A percentile compares a stretch with the other conserved stretches of the same genome.
phyloP scores from a whole-genome alignment of 2,888 invertebrate genomes.

The Eupithecia subfuscata region DNA sequence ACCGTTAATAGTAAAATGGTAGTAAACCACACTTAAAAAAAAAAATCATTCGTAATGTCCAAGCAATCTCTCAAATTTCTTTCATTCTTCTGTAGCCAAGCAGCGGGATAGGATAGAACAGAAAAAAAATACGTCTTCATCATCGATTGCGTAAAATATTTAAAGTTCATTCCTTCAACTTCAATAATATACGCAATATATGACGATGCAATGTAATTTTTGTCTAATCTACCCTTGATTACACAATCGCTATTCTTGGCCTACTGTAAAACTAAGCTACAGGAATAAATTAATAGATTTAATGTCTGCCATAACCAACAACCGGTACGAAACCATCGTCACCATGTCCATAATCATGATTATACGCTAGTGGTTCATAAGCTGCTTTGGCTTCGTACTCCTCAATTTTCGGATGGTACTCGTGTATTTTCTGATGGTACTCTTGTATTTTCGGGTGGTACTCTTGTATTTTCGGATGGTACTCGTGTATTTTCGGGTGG shows the following conservation, averaged over 20 bases:
- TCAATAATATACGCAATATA: neutral
- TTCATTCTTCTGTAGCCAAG: neutral
- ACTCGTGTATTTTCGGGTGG: conserved; percentile 43
- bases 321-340: conserved; percentile 72
- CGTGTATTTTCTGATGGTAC: conserved; percentile 38
- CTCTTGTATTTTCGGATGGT: conserved; percentile 43
- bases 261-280: neutral
- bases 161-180: neutral
- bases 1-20: neutral
- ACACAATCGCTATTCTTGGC: neutral
- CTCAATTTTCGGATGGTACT: conserved; percentile 41
- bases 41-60: neutral
- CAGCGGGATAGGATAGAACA: neutral
- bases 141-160: neutral
- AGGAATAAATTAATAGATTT: conserved; percentile 24
- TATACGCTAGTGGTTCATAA: conserved; percentile 55
- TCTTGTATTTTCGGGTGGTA: conserved; percentile 45
- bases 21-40: neutral
- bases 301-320: conserved; percentile 63
- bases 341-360: conserved; percentile 61
- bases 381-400: conserved; percentile 50
- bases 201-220: neutral
- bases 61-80: neutral
- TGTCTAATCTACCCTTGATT: neutral
- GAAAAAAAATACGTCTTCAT: neutral